These are phyloP conservation scores for Stenchaetothrips biformis DNA, from an alignment of 2,888 invertebrate species.

Conservation along the genomic window DNA sequence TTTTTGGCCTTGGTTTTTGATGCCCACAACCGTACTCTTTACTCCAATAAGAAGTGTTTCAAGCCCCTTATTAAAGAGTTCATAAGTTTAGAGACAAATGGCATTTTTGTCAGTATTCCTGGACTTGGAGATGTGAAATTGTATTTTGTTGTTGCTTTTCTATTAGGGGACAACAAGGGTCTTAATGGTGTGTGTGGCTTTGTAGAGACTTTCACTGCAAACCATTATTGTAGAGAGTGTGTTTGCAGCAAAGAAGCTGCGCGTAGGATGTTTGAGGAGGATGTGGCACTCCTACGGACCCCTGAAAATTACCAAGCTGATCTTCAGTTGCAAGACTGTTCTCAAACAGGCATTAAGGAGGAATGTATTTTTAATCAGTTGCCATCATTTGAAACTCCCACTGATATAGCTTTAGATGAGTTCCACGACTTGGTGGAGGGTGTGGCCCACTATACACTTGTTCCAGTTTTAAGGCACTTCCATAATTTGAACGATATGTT, in stretches of 20 bases:
- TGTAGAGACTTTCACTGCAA: constrained; percentile 37
- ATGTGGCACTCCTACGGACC: constrained; percentile 6
- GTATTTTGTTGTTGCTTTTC: constrained; percentile 34
- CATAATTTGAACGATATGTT: not conserved
- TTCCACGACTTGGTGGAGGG: constrained; percentile 34
- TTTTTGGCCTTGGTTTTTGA: not conserved
- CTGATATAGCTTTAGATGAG: not conserved
- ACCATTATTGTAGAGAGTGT: constrained; percentile 37
- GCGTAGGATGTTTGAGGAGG: not conserved
- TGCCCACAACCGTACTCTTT: constrained; percentile 7
- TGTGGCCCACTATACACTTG: constrained; percentile 3
- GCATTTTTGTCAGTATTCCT: not conserved
- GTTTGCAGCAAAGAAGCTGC: constrained; percentile 14
- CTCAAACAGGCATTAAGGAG: constrained; percentile 32
- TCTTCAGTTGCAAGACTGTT: constrained; percentile 8
- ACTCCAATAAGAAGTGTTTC: not conserved
- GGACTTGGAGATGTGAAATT: constrained; percentile 18
- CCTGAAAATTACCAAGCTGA: constrained; percentile 27
- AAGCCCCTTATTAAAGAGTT: not conserved
- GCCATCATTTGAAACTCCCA: constrained; percentile 1
- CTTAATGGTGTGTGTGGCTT: constrained; percentile 38
- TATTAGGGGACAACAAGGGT: constrained; percentile 39
- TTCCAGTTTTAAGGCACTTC: not conserved
- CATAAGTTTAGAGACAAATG: not conserved
- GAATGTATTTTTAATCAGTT: constrained; percentile 32